Evolutionary conservation across 2,888 invertebrate genomes (phyloP).

Genomic region (Cenopis cana): DNA sequence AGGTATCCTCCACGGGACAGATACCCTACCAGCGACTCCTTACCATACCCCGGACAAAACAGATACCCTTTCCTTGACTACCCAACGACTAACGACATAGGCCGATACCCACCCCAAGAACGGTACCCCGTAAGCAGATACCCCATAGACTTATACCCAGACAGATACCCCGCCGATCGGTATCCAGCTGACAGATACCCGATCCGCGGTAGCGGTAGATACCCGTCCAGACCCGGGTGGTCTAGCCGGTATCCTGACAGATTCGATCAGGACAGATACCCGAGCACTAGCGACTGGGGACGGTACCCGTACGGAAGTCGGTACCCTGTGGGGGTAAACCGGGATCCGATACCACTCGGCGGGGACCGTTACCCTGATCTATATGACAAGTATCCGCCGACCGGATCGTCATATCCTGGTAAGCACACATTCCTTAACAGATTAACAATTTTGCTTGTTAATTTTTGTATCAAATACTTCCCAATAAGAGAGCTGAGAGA

Average conservation of each 20-base stretch:
- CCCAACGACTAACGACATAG: conserved; percentile 53
- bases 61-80: conserved; percentile 55
- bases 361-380: conserved; percentile 80
- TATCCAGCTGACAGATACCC: conserved; percentile 63
- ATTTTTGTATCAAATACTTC: not conserved
- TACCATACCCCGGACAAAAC: conserved; percentile 56
- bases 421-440: conserved; percentile 58
- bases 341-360: conserved; percentile 80
- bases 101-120: conserved; percentile 69
- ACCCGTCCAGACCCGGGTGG: conserved; percentile 67
- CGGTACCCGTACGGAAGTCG: conserved; percentile 74
- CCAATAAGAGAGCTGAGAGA: too few relatives aligned
- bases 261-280: conserved; percentile 77
- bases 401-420: conserved; percentile 82
- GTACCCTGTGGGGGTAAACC: conserved; percentile 79
- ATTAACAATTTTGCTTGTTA: not conserved
- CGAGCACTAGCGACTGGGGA: conserved; percentile 69
- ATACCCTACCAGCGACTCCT: conserved; percentile 64
- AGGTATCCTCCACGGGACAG: conserved; percentile 69
- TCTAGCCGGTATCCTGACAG: conserved; percentile 79
- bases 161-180: conserved; percentile 66
- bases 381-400: conserved; percentile 85
- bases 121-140: conserved; percentile 75
- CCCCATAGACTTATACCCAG: conserved; percentile 70
- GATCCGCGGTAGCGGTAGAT: conserved; percentile 54